Conservation (phyloP, 2,888 invertebrate species). For the Athripsodes cinereus region DNA sequence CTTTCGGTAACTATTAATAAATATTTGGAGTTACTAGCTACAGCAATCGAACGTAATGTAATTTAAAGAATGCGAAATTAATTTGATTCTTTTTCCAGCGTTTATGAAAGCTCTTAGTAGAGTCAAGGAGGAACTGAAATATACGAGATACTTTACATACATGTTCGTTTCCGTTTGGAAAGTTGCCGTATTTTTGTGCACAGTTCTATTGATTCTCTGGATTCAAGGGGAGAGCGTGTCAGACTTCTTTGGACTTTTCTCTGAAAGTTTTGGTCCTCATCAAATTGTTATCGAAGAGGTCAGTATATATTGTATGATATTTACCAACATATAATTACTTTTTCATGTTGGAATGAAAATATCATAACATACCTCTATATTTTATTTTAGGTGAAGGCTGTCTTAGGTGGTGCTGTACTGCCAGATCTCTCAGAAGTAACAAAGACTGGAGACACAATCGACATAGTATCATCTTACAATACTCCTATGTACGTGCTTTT, state of each 20-base stretch:
- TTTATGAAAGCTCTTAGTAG: slow-evolving; percentile 68
- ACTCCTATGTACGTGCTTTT: slow-evolving; percentile 71
- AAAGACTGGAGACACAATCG: slow-evolving; percentile 68
- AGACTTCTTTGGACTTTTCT: slow-evolving; percentile 70
- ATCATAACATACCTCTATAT: no score
- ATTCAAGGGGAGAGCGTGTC: slow-evolving; percentile 70
- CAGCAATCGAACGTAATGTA: background rate
- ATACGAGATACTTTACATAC: slow-evolving; percentile 83
- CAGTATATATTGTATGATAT: no score
- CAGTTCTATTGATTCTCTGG: slow-evolving; percentile 66
- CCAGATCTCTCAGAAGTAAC: slow-evolving; percentile 74
- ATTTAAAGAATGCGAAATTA: background rate
- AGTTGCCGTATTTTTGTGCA: slow-evolving; percentile 69
- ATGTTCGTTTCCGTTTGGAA: slow-evolving; percentile 91
- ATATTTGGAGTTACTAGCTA: background rate
- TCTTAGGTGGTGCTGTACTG: slow-evolving; percentile 52
- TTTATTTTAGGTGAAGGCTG: slow-evolving; percentile 51
- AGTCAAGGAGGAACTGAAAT: slow-evolving; percentile 71
- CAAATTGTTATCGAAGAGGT: slow-evolving; percentile 73
- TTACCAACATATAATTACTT: no score
- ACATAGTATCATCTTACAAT: slow-evolving; percentile 63
- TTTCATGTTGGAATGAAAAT: no score
- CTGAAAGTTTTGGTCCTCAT: slow-evolving; percentile 69
- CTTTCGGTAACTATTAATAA: slow-evolving; percentile 55
- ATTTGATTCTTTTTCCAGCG: slow-evolving; percentile 39